phyloP scores from a whole-genome alignment of 2,113 vertebrate genomes.

The Anthoscopus minutus region DNA sequence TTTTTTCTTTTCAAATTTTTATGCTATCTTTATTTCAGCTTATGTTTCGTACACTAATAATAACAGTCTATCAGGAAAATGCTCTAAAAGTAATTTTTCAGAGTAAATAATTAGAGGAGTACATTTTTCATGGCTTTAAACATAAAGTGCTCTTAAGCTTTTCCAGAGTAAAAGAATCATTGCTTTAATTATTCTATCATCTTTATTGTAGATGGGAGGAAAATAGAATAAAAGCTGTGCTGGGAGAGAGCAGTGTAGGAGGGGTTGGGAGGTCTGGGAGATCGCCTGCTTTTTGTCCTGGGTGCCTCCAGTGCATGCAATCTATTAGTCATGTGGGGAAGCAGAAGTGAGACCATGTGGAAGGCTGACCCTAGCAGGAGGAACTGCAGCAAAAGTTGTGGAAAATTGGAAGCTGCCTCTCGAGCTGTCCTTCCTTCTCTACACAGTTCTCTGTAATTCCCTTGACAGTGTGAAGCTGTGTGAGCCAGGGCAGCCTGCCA shows the following conservation, averaged over 20 bases:
- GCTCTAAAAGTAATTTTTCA: not conserved
- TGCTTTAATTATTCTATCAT: not conserved
- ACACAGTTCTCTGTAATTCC: not conserved
- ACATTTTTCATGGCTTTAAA: not conserved
- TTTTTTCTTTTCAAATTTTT: not conserved
- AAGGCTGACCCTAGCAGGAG: not conserved
- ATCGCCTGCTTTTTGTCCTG: not conserved
- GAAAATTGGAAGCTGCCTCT: not conserved
- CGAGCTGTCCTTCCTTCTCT: not conserved
- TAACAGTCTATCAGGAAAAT: not conserved
- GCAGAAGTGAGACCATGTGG: not conserved
- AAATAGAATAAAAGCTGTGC: not conserved
- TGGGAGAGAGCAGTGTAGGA: not conserved
- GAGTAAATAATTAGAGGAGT: not conserved
- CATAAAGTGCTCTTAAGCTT: not conserved
- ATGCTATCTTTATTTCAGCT: not conserved
- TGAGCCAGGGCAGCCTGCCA: not conserved
- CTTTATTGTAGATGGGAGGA: not conserved
- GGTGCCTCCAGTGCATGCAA: not conserved
- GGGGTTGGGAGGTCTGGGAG: not conserved
- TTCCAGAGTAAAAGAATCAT: not conserved
- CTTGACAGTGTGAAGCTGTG: fast-evolving
- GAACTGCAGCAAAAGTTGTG: not conserved
- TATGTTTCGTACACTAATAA: not conserved
- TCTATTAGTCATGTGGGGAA: not conserved